These are phyloP conservation scores for Mus pahari DNA, from an alignment of 2,113 vertebrate genomes.

Conservation along the genomic window DNA sequence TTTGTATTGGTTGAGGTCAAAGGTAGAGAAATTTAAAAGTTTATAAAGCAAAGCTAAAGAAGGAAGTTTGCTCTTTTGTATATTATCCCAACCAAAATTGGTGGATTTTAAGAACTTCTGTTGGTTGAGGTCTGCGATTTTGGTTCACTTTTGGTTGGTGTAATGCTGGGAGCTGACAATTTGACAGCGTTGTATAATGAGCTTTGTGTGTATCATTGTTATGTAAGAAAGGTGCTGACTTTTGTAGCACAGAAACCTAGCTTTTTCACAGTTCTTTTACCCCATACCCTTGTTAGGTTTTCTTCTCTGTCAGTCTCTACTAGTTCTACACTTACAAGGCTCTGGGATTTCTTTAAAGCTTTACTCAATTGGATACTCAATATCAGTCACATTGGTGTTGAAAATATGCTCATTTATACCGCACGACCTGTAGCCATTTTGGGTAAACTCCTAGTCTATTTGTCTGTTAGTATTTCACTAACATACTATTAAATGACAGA, in stretches of 20 bases:
- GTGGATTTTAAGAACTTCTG: not conserved
- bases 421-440: constrained; percentile 51
- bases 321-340: not conserved
- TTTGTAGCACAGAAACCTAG: not conserved
- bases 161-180: not conserved
- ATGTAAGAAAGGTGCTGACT: not conserved
- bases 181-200: not conserved
- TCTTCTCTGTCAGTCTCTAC: not conserved
- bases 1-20: constrained; percentile 35
- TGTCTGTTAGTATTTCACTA: constrained; percentile 64
- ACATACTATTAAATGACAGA: constrained; percentile 54
- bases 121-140: not conserved
- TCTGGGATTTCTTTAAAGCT: constrained; percentile 3
- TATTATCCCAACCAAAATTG: not conserved
- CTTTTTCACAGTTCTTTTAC: not conserved
- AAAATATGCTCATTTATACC: constrained; percentile 57
- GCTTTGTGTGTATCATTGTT: not conserved
- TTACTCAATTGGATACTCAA: not conserved
- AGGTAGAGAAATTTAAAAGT: constrained; percentile 7
- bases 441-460: constrained; percentile 51
- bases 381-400: constrained; percentile 50
- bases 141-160: constrained; percentile 14
- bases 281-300: not conserved
- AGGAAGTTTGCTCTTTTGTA: not conserved
- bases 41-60: constrained; percentile 3